Conservation (phyloP, 2,113 vertebrate genomes). For the Nannobrachium achirus region DNA sequence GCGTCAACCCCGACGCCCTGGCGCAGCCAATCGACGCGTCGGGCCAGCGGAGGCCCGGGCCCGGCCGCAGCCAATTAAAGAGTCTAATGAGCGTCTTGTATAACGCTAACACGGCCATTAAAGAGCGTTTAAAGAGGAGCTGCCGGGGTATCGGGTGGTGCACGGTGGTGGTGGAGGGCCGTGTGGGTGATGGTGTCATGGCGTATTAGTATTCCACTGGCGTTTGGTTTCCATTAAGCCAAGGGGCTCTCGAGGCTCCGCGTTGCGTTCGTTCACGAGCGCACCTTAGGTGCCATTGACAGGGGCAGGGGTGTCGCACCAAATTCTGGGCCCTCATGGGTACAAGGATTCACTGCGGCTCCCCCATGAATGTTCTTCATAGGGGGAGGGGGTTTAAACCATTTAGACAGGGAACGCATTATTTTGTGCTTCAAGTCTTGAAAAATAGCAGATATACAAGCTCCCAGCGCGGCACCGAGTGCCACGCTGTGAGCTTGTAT, state of each 20-base stretch:
- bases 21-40: constrained; percentile 61
- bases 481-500: too few species aligned
- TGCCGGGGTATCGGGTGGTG: constrained; percentile 71
- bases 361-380: too few species aligned
- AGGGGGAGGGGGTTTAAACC: too few species aligned
- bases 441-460: too few species aligned
- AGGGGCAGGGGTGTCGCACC: too few species aligned
- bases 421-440: too few species aligned
- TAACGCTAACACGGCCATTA: constrained; percentile 74
- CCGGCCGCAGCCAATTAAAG: constrained; percentile 76
- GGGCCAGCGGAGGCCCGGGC: constrained; percentile 53
- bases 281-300: constrained; percentile 52
- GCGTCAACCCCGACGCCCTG: constrained; percentile 37
- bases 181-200: constrained; percentile 77
- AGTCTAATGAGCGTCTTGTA: constrained; percentile 76
- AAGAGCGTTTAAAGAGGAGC: constrained; percentile 72
- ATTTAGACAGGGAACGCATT: too few species aligned
- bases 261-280: constrained; percentile 39
- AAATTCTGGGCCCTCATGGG: too few species aligned
- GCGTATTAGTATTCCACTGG: constrained; percentile 77
- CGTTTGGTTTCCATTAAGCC: constrained; percentile 73
- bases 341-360: too few species aligned
- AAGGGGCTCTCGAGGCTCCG: background rate
- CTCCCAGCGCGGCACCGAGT: too few species aligned
- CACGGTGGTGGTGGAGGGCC: too few species aligned